Evolutionary conservation across 2,113 vertebrate species (phyloP).

Genomic region (Antigone vipio): DNA sequence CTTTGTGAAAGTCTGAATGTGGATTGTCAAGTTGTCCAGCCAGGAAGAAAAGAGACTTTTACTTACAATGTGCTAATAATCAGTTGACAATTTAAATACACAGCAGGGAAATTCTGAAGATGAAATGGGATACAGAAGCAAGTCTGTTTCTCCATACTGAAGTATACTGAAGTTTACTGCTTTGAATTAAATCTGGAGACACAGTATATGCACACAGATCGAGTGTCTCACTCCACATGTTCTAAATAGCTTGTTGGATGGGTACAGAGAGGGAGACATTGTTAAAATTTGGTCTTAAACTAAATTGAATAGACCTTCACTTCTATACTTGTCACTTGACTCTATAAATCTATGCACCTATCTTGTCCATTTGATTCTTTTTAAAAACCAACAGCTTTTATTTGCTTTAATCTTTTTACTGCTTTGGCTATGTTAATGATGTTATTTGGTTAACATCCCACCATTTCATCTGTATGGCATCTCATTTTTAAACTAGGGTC

Average conservation of each 20-base stretch:
- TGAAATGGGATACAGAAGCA: not conserved
- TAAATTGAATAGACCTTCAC: not conserved
- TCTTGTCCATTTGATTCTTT: not conserved
- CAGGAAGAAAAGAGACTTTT: not conserved
- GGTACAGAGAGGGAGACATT: not conserved
- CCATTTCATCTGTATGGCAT: not conserved
- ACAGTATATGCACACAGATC: not conserved
- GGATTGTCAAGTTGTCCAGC: not conserved
- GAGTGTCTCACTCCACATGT: not conserved
- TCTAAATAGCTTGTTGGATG: not conserved
- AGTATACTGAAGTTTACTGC: not conserved
- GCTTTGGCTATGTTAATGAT: not conserved
- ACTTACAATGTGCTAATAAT: not conserved
- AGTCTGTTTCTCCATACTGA: not conserved
- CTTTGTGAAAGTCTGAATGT: not conserved
- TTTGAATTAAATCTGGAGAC: not conserved
- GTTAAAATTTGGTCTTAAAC: not conserved
- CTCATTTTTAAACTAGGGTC: not conserved
- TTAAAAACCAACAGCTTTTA: rapidly evolving
- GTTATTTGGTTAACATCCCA: not conserved
- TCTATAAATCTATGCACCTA: not conserved
- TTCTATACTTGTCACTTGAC: not conserved
- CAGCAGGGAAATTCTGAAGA: not conserved
- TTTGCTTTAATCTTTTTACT: not conserved
- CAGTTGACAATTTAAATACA: not conserved